Evolutionary conservation across 2,888 invertebrate genomes (phyloP).

Genomic region (Nineta flava): DNA sequence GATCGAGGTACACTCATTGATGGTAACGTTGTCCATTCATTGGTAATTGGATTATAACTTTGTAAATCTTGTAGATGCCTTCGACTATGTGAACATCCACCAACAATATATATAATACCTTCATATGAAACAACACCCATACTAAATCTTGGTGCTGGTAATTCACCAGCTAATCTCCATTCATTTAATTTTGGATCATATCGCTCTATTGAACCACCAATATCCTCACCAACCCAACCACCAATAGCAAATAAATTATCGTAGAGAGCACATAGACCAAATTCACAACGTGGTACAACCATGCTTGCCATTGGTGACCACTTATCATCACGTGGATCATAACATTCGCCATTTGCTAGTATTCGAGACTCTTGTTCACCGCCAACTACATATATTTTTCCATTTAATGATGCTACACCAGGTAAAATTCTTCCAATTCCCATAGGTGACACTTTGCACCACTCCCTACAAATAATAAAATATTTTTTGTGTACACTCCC

Average conservation of each 20-base stretch:
- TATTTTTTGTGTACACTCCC: background rate
- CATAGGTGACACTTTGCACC: constrained; percentile 70
- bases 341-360: constrained; percentile 72
- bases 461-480: constrained; percentile 37
- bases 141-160: constrained; percentile 75
- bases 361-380: constrained; percentile 85
- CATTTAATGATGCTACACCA: constrained; percentile 69
- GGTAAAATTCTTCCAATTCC: constrained; percentile 73
- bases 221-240: constrained; percentile 86
- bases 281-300: constrained; percentile 67
- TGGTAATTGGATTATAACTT: constrained; percentile 64
- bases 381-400: constrained; percentile 78
- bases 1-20: constrained; percentile 68
- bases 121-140: constrained; percentile 80
- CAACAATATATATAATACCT: constrained; percentile 78
- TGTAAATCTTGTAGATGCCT: constrained; percentile 66
- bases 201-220: constrained; percentile 74
- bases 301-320: constrained; percentile 28
- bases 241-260: constrained; percentile 77
- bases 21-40: constrained; percentile 61
- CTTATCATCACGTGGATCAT: constrained; percentile 49
- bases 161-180: constrained; percentile 62
- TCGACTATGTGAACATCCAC: constrained; percentile 70
- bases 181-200: constrained; percentile 65
- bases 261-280: constrained; percentile 71